These are phyloP conservation scores for Hapalemur alaotrensis DNA, from an alignment of 2,797 vertebrate genomes.

Conservation along the genomic window DNA sequence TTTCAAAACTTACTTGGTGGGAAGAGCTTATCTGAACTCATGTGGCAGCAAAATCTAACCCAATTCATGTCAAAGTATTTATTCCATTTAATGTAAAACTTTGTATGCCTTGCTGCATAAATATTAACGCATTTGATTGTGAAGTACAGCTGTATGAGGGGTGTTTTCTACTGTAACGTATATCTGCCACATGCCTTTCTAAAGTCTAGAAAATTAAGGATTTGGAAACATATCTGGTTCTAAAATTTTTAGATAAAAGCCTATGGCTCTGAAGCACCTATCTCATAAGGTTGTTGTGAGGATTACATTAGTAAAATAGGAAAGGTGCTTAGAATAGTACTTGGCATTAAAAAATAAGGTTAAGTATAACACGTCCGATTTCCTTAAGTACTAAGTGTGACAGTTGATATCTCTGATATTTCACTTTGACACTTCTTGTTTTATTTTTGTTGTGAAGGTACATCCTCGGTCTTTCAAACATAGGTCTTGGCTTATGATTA, in stretches of 20 bases:
- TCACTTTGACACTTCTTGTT: too few species aligned
- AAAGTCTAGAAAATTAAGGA: background rate
- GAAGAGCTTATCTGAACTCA: background rate
- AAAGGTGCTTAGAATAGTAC: background rate
- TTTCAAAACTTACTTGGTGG: background rate
- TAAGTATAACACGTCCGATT: too few species aligned
- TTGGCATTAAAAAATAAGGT: background rate
- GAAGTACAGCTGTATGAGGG: background rate
- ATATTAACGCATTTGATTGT: background rate
- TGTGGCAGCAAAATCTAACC: background rate
- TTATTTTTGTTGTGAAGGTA: too few species aligned
- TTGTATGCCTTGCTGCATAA: background rate
- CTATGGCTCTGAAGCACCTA: background rate
- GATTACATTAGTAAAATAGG: background rate
- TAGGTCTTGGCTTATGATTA: too few species aligned
- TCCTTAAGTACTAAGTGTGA: too few species aligned
- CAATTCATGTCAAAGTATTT: background rate
- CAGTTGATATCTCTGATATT: too few species aligned
- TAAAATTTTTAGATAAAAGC: background rate
- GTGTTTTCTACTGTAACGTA: background rate
- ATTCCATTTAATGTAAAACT: conserved; percentile 1
- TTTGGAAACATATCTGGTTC: background rate
- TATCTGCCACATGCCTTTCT: background rate
- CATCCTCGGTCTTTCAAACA: too few species aligned
- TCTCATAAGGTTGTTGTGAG: background rate